Percentiles rank a stretch among this genome's conserved stretches.
Conservation (phyloP, 2,113 vertebrate species). For the Connochaetes taurinus region DNA sequence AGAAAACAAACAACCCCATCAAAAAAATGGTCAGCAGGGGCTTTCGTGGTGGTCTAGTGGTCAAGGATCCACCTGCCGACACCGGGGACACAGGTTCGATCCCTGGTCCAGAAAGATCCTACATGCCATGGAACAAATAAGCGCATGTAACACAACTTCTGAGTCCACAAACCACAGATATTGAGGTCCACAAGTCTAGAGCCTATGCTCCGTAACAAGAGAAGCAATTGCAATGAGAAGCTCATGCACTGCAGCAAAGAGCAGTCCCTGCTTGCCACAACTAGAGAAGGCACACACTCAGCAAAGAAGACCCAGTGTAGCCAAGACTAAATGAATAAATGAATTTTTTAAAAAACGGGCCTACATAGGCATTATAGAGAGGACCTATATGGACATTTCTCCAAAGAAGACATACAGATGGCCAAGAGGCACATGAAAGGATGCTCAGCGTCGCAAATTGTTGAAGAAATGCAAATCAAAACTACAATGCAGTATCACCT, state of each 20-base stretch:
- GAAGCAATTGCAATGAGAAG: neutral
- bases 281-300: neutral
- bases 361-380: neutral
- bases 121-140: neutral
- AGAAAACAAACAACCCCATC: neutral
- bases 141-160: neutral
- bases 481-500: neutral
- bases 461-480: neutral
- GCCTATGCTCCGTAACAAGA: neutral
- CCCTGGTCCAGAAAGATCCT: neutral
- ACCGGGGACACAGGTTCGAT: neutral
- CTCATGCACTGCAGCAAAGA: rapidly evolving
- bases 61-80: neutral
- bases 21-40: neutral
- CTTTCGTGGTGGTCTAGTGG: neutral
- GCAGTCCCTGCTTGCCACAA: neutral
- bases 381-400: neutral
- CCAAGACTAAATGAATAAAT: neutral
- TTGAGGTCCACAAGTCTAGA: neutral
- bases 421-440: neutral
- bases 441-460: neutral
- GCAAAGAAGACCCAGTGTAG: neutral
- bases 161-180: neutral
- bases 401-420: neutral
- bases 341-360: neutral